Percentiles rank a stretch among this genome's conserved stretches.
Evolutionary conservation across 2,888 invertebrate genomes (phyloP).

Genomic region (Cistogaster globosa): DNA sequence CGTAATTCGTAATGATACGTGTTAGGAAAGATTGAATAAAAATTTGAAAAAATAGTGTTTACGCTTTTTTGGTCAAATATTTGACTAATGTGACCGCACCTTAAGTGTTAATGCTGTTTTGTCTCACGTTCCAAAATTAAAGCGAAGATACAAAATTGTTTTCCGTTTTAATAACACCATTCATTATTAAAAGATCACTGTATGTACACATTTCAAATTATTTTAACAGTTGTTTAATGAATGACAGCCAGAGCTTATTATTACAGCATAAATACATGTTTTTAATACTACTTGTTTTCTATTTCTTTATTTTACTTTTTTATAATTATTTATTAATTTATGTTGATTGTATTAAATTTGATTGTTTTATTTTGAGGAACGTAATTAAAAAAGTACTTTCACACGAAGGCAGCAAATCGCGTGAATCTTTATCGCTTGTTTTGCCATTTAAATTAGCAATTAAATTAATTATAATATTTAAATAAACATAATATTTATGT

Average conservation of each 20-base stretch:
- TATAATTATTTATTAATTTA: conserved; percentile 21
- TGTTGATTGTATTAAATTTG: background rate
- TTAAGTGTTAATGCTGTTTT: background rate
- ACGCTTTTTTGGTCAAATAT: too few species aligned
- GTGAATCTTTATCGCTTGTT: conserved; percentile 51
- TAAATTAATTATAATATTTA: conserved; percentile 60
- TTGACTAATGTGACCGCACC: too few species aligned
- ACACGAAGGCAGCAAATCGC: conserved; percentile 40
- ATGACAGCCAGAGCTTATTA: conserved; percentile 46
- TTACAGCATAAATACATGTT: conserved; percentile 42
- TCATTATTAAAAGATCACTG: too few species aligned
- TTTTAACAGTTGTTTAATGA: conserved; percentile 21
- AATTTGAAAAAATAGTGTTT: too few species aligned
- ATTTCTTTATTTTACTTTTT: conserved; percentile 10
- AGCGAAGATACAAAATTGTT: background rate
- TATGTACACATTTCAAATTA: background rate
- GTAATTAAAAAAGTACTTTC: conserved; percentile 49
- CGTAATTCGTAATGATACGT: too few species aligned
- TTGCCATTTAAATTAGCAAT: conserved; percentile 49
- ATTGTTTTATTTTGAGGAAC: conserved; percentile 7
- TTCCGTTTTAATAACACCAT: background rate
- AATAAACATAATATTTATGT: conserved; percentile 29
- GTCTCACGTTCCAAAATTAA: background rate
- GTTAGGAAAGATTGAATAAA: too few species aligned
- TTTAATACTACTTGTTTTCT: conserved; percentile 12